A percentile compares a stretch with the other conserved stretches of the same genome.
These are phyloP conservation scores for Syngnathus typhle DNA, from an alignment of 2,113 vertebrate species.

Conservation along the genomic window DNA sequence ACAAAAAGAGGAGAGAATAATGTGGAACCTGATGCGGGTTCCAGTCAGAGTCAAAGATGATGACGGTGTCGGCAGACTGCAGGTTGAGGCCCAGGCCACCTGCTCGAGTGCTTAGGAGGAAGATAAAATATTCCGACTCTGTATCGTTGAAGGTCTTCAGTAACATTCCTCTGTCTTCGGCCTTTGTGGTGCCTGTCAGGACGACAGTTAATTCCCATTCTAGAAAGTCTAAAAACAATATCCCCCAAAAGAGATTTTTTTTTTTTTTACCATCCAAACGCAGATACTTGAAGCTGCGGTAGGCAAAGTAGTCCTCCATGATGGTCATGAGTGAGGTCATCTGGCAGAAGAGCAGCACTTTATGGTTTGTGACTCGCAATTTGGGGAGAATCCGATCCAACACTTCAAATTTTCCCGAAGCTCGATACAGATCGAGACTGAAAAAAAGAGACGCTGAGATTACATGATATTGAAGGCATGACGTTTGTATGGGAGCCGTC, in stretches of 20 bases:
- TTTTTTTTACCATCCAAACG: constrained; percentile 84
- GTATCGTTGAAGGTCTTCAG: constrained; percentile 94
- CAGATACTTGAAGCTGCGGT: constrained; percentile 93
- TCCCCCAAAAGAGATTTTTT: background rate
- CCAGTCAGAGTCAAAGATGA: constrained; percentile 97
- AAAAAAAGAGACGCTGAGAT: background rate
- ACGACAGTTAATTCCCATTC: background rate
- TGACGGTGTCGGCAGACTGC: constrained; percentile 91
- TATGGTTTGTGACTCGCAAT: constrained; percentile 87
- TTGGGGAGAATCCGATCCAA: constrained; percentile 94
- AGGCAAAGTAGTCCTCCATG: constrained; percentile 97
- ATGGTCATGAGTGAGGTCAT: constrained; percentile 99
- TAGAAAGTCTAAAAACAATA: background rate
- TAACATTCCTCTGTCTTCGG: constrained; percentile 91
- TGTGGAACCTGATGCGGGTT: constrained; percentile 91
- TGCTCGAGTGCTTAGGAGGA: constrained; percentile 89
- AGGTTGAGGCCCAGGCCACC: constrained; percentile 92
- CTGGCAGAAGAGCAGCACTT: constrained; percentile 97
- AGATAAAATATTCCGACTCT: constrained; percentile 86
- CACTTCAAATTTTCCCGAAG: constrained; percentile 94
- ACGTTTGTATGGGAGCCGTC: background rate
- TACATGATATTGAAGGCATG: background rate
- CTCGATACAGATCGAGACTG: constrained; percentile 83
- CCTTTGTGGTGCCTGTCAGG: constrained; percentile 85
- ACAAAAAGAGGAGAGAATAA: background rate